phyloP scores from a whole-genome alignment of 2,888 invertebrate species.

The Thymelicus acteon region DNA sequence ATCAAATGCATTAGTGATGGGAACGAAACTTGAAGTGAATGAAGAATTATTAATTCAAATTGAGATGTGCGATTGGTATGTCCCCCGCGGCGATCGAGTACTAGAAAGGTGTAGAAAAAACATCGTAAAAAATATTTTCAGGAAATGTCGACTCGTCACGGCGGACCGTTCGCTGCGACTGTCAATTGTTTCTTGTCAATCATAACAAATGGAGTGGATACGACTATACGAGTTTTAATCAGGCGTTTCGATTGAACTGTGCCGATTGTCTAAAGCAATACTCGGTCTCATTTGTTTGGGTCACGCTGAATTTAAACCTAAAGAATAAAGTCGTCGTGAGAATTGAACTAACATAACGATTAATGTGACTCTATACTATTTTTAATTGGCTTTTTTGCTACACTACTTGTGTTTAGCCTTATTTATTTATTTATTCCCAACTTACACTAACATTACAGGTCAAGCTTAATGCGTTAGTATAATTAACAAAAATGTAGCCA shows the following conservation, averaged over 20 bases:
- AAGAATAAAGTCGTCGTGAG: not conserved
- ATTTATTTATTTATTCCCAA: no score
- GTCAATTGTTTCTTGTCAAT: slow-evolving; percentile 48
- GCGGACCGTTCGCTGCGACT: slow-evolving; percentile 23
- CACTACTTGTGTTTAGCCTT: no score
- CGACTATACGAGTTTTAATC: slow-evolving; percentile 9
- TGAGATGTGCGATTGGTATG: slow-evolving; percentile 39
- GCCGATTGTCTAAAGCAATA: not conserved
- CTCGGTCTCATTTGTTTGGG: not conserved
- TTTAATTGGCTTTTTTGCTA: no score
- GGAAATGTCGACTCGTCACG: slow-evolving; percentile 6
- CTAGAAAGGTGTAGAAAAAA: slow-evolving; percentile 51
- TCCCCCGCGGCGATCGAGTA: slow-evolving; percentile 43
- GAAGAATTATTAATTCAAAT: slow-evolving; percentile 39
- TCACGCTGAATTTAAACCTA: not conserved
- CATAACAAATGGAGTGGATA: slow-evolving; percentile 51
- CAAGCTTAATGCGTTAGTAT: no score
- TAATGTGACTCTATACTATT: no score
- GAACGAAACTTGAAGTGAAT: slow-evolving; percentile 45
- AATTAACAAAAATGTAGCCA: no score
- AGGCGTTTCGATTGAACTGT: slow-evolving; percentile 14
- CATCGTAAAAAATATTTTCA: slow-evolving; percentile 37
- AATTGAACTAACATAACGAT: not conserved
- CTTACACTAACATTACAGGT: no score
- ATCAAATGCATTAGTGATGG: slow-evolving; percentile 15